Conservation (phyloP, 2,888 invertebrate genomes). For the Drosophila testacea region DNA sequence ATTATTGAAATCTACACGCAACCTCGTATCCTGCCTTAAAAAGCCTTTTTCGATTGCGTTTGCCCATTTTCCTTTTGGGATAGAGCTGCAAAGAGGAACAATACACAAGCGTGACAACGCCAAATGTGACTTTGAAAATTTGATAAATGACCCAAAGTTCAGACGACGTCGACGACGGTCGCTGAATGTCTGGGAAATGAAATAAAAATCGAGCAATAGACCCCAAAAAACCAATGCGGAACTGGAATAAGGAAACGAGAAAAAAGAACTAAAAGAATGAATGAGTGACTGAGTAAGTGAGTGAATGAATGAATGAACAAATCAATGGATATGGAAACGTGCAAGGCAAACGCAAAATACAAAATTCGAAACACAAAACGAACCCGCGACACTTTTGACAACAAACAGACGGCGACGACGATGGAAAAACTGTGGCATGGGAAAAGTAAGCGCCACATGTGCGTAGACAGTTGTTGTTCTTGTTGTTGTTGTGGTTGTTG, state of each 20-base stretch:
- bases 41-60: slow-evolving; percentile 62
- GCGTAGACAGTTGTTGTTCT: slow-evolving; percentile 33
- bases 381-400: slow-evolving; percentile 72
- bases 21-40: slow-evolving; percentile 32
- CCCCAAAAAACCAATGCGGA: slow-evolving; percentile 52
- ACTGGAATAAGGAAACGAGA: slow-evolving; percentile 45
- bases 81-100: slow-evolving; percentile 38
- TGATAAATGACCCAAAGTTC: slow-evolving; percentile 81
- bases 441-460: slow-evolving; percentile 63
- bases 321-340: slow-evolving; percentile 57
- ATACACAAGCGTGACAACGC: slow-evolving; percentile 77
- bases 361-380: slow-evolving; percentile 29
- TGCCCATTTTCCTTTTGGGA: slow-evolving; percentile 24
- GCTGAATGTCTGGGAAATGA: slow-evolving; percentile 56
- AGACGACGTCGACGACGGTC: slow-evolving; percentile 32
- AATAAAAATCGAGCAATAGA: slow-evolving; percentile 59
- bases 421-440: slow-evolving; percentile 31
- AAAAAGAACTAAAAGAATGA: slow-evolving; percentile 29
- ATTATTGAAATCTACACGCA: slow-evolving; percentile 71
- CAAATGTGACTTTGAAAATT: slow-evolving; percentile 84
- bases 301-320: slow-evolving; percentile 16
- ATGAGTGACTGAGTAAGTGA: slow-evolving; percentile 52
- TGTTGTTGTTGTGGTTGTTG: slow-evolving; percentile 25
- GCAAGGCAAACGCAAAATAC: slow-evolving; percentile 51
- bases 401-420: slow-evolving; percentile 64